Conservation (phyloP, 1,140 invertebrate genomes). For the Caenorhabditis inopinata region DNA sequence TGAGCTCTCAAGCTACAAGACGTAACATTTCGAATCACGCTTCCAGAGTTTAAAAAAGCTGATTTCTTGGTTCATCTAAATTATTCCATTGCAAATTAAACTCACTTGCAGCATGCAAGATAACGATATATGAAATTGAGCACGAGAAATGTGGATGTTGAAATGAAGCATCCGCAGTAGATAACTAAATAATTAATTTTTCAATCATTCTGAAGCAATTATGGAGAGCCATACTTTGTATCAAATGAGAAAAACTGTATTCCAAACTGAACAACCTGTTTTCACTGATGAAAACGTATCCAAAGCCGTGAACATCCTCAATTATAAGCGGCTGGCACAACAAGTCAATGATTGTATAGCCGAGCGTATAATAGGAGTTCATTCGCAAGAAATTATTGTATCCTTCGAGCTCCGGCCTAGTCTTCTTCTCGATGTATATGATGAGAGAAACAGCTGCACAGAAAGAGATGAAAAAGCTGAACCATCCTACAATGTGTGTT, state of each 20-base stretch:
- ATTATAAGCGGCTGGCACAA: background rate
- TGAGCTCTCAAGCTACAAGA: too few species aligned
- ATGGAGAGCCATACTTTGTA: background rate
- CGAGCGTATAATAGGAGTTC: background rate
- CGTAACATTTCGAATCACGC: too few species aligned
- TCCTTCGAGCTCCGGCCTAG: background rate
- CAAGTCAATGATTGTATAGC: background rate
- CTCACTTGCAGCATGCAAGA: background rate
- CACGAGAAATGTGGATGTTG: background rate
- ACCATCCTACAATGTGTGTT: background rate
- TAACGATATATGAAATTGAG: background rate
- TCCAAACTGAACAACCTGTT: background rate
- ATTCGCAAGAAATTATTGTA: background rate
- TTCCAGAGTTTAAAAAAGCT: too few species aligned
- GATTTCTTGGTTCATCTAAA: too few species aligned
- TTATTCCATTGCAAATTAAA: too few species aligned
- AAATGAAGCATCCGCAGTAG: background rate
- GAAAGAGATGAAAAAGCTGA: background rate
- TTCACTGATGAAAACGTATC: background rate
- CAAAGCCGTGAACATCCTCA: background rate
- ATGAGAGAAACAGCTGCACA: background rate
- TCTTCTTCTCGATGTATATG: background rate
- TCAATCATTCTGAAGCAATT: too few species aligned
- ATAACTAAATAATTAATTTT: background rate
- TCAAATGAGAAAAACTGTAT: background rate